These are phyloP conservation scores for Cherax destructor DNA, from an alignment of 1,140 invertebrate genomes.

Conservation along the genomic window DNA sequence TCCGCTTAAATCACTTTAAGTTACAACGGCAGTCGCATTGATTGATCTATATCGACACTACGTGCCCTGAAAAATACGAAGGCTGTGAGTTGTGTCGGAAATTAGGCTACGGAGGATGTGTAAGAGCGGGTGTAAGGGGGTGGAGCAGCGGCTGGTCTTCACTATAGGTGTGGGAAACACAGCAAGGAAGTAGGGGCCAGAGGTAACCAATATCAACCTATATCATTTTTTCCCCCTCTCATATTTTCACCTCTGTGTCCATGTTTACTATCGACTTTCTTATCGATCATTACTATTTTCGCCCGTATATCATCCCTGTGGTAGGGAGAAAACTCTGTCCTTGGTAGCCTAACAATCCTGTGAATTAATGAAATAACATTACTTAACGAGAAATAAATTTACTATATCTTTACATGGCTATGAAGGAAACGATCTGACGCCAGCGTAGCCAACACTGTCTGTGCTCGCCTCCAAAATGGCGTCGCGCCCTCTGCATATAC, in stretches of 20 bases:
- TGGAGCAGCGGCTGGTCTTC: background rate
- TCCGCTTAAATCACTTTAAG: background rate
- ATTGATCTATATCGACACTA: background rate
- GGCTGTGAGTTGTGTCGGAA: background rate
- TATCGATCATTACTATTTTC: too few relatives aligned
- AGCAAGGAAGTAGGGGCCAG: constrained; percentile 22
- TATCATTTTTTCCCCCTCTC: background rate
- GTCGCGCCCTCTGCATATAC: background rate
- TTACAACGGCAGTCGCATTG: background rate
- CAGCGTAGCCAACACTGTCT: background rate
- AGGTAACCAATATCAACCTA: constrained; percentile 9
- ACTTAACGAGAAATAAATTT: background rate
- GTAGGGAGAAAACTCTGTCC: too few relatives aligned
- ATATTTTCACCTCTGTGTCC: background rate
- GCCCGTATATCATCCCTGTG: too few relatives aligned
- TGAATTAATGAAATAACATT: too few relatives aligned
- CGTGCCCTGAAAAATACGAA: background rate
- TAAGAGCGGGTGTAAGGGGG: background rate
- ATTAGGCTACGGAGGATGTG: background rate
- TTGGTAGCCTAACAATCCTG: too few relatives aligned
- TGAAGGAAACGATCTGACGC: background rate
- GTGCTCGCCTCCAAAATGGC: background rate
- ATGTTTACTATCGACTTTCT: too few relatives aligned
- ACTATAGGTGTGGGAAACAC: constrained; percentile 13
- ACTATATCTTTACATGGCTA: background rate